Evolutionary conservation across 1,140 invertebrate genomes (phyloP).

Genomic region (Bombus waltoni): DNA sequence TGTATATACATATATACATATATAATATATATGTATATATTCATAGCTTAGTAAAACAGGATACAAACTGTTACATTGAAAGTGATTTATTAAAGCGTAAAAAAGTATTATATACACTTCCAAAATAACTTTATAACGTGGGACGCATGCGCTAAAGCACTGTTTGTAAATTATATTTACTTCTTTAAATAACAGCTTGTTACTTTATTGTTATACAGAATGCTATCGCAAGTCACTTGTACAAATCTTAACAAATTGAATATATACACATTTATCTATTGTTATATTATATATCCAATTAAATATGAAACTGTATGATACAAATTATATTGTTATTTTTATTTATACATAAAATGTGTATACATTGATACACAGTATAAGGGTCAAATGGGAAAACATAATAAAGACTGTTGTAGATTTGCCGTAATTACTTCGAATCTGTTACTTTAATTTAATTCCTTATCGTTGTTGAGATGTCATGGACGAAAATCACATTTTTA

Average conservation of each 20-base stretch:
- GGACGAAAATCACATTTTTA: neutral
- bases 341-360: conserved; percentile 75
- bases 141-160: conserved; percentile 52
- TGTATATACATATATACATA: conserved; percentile 40
- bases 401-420: conserved; percentile 80
- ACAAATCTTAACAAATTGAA: conserved; percentile 74
- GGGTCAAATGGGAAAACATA: conserved; percentile 70
- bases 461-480: neutral
- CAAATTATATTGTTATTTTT: conserved; percentile 78
- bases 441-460: neutral
- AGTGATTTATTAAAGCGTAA: conserved; percentile 55
- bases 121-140: conserved; percentile 43
- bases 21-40: conserved; percentile 21
- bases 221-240: conserved; percentile 72
- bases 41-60: conserved; percentile 41
- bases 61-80: conserved; percentile 51
- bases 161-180: conserved; percentile 59
- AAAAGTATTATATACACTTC: conserved; percentile 46
- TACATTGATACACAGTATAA: conserved; percentile 73
- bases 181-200: conserved; percentile 62
- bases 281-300: conserved; percentile 76
- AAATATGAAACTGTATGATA: conserved; percentile 76
- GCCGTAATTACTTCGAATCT: conserved; percentile 22
- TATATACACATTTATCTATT: conserved; percentile 73
- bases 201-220: conserved; percentile 67